phyloP scores from a whole-genome alignment of 2,113 vertebrate genomes.

The Triplophysa rosa region DNA sequence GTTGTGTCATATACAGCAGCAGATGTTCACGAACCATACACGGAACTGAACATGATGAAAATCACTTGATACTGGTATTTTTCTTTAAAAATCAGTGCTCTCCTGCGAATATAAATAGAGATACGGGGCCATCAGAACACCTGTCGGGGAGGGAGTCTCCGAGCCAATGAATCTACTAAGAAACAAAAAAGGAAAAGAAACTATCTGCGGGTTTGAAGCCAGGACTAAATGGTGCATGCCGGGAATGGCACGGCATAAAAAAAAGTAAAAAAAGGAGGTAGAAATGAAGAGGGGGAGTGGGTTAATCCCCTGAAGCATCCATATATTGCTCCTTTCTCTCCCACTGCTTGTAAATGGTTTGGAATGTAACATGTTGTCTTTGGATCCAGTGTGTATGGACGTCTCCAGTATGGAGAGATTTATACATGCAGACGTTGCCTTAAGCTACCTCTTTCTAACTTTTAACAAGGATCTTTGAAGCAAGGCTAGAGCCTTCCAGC shows the following conservation, averaged over 20 bases:
- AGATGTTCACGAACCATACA: too few relatives aligned
- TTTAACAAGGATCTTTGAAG: slow-evolving; percentile 68
- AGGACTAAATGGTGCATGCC: slow-evolving; percentile 70
- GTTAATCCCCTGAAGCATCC: slow-evolving; percentile 76
- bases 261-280: slow-evolving; percentile 56
- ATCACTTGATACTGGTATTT: too few relatives aligned
- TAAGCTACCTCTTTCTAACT: slow-evolving; percentile 60
- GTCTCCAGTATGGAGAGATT: slow-evolving; percentile 67
- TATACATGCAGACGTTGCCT: slow-evolving; percentile 68
- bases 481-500: slow-evolving; percentile 58
- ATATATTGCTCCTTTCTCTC: slow-evolving; percentile 72
- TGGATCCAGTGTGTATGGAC: slow-evolving; percentile 60
- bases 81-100: too few relatives aligned
- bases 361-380: slow-evolving; percentile 75
- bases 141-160: slow-evolving; percentile 22
- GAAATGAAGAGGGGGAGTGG: slow-evolving; percentile 55
- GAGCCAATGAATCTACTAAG: slow-evolving; percentile 51
- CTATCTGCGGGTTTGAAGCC: slow-evolving; percentile 59
- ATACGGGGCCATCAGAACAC: slow-evolving; percentile 9
- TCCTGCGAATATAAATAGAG: slow-evolving; percentile 35
- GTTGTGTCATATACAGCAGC: too few relatives aligned
- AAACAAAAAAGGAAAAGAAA: slow-evolving; percentile 65
- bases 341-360: slow-evolving; percentile 66
- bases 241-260: slow-evolving; percentile 67
- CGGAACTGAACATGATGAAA: too few relatives aligned